Conservation (phyloP, 2,113 vertebrate species). For the Electrona antarctica region DNA sequence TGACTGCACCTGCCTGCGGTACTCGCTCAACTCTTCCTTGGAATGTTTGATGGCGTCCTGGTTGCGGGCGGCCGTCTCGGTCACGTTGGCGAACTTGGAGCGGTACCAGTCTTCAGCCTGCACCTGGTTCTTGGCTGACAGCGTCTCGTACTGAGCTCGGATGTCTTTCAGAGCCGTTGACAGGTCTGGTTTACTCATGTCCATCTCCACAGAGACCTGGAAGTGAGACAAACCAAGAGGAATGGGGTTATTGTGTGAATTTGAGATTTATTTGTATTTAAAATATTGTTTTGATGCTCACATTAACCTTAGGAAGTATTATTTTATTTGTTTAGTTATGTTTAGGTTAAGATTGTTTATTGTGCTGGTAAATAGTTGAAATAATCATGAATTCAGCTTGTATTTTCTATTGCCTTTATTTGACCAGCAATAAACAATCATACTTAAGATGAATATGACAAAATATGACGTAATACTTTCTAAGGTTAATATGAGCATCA, state of each 20-base stretch:
- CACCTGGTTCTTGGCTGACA: constrained; percentile 81
- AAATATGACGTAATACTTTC: too few species aligned
- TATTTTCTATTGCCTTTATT: too few species aligned
- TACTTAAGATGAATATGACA: too few species aligned
- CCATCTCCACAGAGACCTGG: constrained; percentile 83
- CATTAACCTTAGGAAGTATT: too few species aligned
- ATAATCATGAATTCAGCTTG: too few species aligned
- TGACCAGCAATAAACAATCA: too few species aligned
- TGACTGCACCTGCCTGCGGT: constrained; percentile 82
- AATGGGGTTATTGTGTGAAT: not conserved
- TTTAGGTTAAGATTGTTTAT: too few species aligned
- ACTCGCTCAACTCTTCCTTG: constrained; percentile 82
- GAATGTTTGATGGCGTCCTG: constrained; percentile 79
- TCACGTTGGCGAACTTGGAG: constrained; percentile 80
- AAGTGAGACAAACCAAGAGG: not conserved
- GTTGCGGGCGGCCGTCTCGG: constrained; percentile 76
- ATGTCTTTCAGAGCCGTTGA: constrained; percentile 83
- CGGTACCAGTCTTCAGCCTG: constrained; percentile 84
- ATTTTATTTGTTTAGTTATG: too few species aligned
- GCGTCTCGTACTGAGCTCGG: constrained; percentile 79
- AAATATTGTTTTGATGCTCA: too few species aligned
- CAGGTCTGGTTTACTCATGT: constrained; percentile 80
- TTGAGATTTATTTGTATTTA: too few species aligned
- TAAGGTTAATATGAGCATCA: too few species aligned
- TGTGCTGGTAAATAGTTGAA: too few species aligned